Evolutionary conservation across 2,797 vertebrate genomes (phyloP), one percentile per base, ranked within the genome.

Genomic region (Phoeniculus purpureus): DNA sequence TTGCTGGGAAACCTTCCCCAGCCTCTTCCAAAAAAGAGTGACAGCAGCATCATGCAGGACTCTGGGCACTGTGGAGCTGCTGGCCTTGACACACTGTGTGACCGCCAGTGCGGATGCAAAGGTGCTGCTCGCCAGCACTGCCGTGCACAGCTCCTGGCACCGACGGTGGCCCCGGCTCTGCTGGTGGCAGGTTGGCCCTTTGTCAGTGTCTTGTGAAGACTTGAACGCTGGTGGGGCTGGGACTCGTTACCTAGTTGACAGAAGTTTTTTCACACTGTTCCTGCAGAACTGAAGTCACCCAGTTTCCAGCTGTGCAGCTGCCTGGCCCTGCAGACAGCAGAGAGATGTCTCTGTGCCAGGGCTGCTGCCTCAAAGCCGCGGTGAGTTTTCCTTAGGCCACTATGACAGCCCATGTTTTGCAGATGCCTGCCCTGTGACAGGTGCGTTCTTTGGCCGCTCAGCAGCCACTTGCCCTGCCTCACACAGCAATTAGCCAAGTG

Each of bases 321-420:
- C 67, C 59, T 3, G 4, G 6, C 15, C 21, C 12, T 0, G 0
- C 0, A 0, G 2, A 1, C 27, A 62, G 59, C 29, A 85, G 27
- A 22, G 25, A 73, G 51, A 50, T 0, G 1, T 15, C 47, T 45
- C 21, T 0, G 1, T 40, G 74, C 60, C 37, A 27, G 51, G 73
- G 59, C 12, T 1, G 60, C 52, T 32, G 23, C 81, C 68, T 74
- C 2, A 16, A 48, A 29, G 73, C 68, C 8, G 3, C 25, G 1
- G 32, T 62, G 70, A 85, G 70, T 27, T 85, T 56, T 86, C 29
- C 84, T 78, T 68, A 50, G 64, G 86, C 68, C 48, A 9, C 83
- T 12, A 3, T 34, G 79, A 48, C 19, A 15, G 61, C 29, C 48
- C 37, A 48, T 93, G 88, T 93, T 95, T 93, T 88, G 64, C 84